A percentile compares a stretch with the other conserved stretches of the same genome.
phyloP scores from a whole-genome alignment of 2,888 invertebrate species.

The Drosophila austrosaltans region DNA sequence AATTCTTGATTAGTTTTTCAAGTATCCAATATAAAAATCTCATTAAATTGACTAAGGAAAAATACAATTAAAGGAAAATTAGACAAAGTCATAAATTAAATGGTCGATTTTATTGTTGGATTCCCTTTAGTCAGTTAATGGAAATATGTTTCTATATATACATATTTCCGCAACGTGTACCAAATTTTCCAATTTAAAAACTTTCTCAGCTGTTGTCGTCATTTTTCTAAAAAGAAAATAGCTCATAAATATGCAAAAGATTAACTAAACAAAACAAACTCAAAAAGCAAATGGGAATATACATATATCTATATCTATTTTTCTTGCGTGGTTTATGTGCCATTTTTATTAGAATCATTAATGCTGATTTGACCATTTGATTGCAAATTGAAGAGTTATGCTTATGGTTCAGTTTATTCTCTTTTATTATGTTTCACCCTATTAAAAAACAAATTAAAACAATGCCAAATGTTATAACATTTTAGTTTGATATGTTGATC shows the following conservation, averaged over 20 bases:
- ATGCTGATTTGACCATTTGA: constrained; percentile 40
- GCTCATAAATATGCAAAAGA: constrained; percentile 48
- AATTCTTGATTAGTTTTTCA: constrained; percentile 6
- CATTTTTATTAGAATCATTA: constrained; percentile 62
- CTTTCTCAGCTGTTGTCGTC: constrained; percentile 62
- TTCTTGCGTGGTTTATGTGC: constrained; percentile 14
- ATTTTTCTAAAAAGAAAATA: constrained; percentile 30
- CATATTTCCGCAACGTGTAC: background rate
- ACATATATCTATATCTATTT: background rate
- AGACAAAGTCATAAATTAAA: background rate
- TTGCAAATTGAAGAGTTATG: constrained; percentile 44
- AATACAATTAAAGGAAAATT: background rate
- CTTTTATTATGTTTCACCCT: constrained; percentile 43
- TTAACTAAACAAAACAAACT: constrained; percentile 23
- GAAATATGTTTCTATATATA: too few relatives aligned
- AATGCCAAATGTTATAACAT: constrained; percentile 21
- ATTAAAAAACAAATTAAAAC: constrained; percentile 38
- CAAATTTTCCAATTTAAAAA: constrained; percentile 13
- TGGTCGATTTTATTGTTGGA: background rate
- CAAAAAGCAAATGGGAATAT: constrained; percentile 37
- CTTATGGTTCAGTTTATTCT: constrained; percentile 29
- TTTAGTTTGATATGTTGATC: constrained; percentile 50
- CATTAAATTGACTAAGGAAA: constrained; percentile 2
- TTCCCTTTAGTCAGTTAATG: background rate
- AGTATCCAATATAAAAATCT: constrained; percentile 2